Evolutionary conservation across 2,797 vertebrate genomes (phyloP), one percentile per base, ranked within the genome.

Genomic region (Meda fulgida): DNA sequence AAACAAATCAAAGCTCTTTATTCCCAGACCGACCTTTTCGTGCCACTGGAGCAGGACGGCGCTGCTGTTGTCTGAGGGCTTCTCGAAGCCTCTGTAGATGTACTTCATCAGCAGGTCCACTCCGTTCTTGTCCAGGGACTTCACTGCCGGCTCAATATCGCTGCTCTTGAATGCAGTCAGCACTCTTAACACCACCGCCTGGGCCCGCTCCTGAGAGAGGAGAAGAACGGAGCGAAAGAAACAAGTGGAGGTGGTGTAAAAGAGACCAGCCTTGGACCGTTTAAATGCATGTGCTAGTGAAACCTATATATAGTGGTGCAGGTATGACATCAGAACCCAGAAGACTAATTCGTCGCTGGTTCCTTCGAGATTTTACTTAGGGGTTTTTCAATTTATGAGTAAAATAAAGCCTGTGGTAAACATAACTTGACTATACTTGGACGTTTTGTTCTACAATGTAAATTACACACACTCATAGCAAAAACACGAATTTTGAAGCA

Each of bases 41-140:
- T 98, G 97, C 97, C 97, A 98, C 92, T 97, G 97, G 67, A 99
- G 96, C 87, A 99, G 92, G 88, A 98, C 94, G 4, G 97, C 97
- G 4, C 97, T 98, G 96, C 97, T 98, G 84, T 98, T 98, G 89
- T 99, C 97, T 18, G 97, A 94, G 1, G 97, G 97, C 85, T 96
- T 97, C 90, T 98, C 97, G 31, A 98, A 98, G 63, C 97, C 97
- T 93, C 96, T 96, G 94, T 98, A 99, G 93, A 99, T 97, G 95
- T 97, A 98, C 90, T 98, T 97, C 97, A 99, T 99, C 89, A 99
- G 92, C 94, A 98, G 94, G 92, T 98, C 97, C 83, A 98, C 83
- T 2, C 95, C 96, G 0, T 94, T 96, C 86, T 90, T 94, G 94
- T 98, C 97, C 90, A 99, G 93, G 5, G 97, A 97, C 58, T 94